Evolutionary conservation across 2,797 vertebrate species (phyloP).

Genomic region (Myiothlypis coronata): DNA sequence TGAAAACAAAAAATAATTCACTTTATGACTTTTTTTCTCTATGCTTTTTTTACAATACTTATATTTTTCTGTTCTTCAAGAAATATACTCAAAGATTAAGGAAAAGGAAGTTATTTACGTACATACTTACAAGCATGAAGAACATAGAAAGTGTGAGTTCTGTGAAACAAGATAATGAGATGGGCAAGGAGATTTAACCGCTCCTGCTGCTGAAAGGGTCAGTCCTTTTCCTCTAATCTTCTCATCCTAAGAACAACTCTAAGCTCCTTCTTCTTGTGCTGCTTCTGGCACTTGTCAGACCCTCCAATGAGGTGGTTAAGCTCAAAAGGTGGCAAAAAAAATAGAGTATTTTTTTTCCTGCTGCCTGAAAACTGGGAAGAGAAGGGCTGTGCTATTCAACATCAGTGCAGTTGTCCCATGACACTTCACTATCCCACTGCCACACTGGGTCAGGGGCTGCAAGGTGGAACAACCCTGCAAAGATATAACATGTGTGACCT

Average conservation of each 20-base stretch:
- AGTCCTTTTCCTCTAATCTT: not conserved
- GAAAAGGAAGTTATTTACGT: not conserved
- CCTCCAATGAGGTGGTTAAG: not conserved
- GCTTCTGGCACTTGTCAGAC: not conserved
- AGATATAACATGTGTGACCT: not conserved
- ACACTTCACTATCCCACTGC: not conserved
- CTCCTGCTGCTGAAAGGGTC: not conserved
- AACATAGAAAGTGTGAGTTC: not conserved
- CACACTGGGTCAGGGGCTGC: not conserved
- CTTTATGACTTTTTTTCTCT: not conserved
- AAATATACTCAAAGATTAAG: not conserved
- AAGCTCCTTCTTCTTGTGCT: not conserved
- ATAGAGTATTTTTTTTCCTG: not conserved
- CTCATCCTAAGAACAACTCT: not conserved
- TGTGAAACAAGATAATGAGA: not conserved
- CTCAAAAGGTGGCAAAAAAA: not conserved
- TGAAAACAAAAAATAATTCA: not conserved
- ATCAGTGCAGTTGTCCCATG: rapidly evolving
- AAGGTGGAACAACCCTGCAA: not conserved
- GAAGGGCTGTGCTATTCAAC: rapidly evolving
- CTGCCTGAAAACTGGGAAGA: not conserved
- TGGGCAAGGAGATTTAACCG: not conserved
- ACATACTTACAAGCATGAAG: not conserved
- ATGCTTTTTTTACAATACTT: not conserved
- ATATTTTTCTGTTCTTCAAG: not conserved